Conservation (phyloP, 2,797 vertebrate species). For the Artibeus lituratus region DNA sequence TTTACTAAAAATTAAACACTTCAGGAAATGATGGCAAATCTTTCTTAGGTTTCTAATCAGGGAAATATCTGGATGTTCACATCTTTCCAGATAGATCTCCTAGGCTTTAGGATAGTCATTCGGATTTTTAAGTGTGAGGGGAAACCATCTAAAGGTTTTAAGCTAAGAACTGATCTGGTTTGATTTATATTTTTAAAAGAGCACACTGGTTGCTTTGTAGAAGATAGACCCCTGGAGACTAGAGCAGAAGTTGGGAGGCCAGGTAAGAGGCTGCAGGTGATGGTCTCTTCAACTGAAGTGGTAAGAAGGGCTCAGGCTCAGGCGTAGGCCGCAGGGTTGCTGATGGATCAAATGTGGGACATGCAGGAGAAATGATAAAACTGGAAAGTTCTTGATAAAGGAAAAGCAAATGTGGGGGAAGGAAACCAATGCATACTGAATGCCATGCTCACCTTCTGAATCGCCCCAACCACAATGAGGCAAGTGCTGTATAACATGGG, state of each 20-base stretch:
- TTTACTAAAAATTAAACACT: neutral
- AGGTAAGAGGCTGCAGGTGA: neutral
- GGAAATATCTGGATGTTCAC: neutral
- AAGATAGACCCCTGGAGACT: neutral
- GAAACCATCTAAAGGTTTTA: neutral
- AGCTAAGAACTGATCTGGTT: neutral
- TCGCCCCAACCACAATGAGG: neutral
- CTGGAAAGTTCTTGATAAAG: neutral
- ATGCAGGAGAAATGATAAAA: neutral
- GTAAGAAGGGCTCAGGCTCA: neutral
- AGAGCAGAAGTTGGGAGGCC: neutral
- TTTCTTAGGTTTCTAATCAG: neutral
- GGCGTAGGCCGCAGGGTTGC: neutral
- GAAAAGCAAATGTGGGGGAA: neutral
- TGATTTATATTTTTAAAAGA: neutral
- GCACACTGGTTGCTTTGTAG: neutral
- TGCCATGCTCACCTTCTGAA: neutral
- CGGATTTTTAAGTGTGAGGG: neutral
- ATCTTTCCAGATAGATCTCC: neutral
- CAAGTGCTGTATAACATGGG: neutral
- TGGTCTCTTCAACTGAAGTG: neutral
- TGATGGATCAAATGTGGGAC: neutral
- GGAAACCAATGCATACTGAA: neutral
- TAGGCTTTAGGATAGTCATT: neutral
- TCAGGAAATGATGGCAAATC: neutral